Percentiles rank a stretch among this genome's conserved stretches.
phyloP scores from a whole-genome alignment of 2,113 vertebrate genomes.

The Anoplopoma fimbria region DNA sequence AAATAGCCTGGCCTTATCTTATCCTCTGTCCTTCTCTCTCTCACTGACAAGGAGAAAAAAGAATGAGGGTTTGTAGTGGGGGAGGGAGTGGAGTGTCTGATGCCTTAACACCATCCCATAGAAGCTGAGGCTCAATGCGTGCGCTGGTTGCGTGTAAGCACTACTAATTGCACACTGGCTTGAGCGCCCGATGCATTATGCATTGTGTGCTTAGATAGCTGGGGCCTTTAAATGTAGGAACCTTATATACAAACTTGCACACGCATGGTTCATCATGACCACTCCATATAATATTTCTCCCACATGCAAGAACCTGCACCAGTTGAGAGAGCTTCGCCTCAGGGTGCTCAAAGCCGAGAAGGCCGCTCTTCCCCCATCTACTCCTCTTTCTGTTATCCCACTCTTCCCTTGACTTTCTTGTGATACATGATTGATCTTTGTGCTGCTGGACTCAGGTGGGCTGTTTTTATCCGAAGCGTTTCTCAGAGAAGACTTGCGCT shows the following conservation, averaged over 20 bases:
- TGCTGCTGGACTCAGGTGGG: conserved; percentile 76
- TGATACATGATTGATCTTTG: conserved; percentile 79
- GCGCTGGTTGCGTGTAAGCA: conserved; percentile 68
- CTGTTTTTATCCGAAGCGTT: conserved; percentile 74
- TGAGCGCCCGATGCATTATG: conserved; percentile 73
- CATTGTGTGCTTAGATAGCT: conserved; percentile 62
- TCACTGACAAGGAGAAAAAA: conserved; percentile 51
- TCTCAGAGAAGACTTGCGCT: conserved; percentile 67
- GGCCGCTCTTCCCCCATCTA: conserved; percentile 18
- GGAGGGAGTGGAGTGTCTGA: conserved; percentile 36
- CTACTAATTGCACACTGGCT: conserved; percentile 67
- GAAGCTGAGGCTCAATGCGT: conserved; percentile 36
- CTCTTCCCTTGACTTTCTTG: conserved; percentile 67
- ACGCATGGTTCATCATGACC: conserved; percentile 40
- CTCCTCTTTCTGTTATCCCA: conserved; percentile 59
- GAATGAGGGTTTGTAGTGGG: conserved; percentile 29
- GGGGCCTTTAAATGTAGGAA: conserved; percentile 42
- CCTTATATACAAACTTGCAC: conserved; percentile 19
- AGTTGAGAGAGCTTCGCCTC: conserved; percentile 36
- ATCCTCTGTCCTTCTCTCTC: conserved; percentile 50
- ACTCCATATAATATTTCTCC: conserved; percentile 38
- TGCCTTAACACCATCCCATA: conserved; percentile 46
- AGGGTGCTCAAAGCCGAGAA: conserved; percentile 52
- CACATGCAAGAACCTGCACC: conserved; percentile 45
- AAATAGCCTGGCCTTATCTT: conserved; percentile 73